Evolutionary conservation across 2,888 invertebrate genomes (phyloP), one percentile per base, ranked within the genome.

Genomic region (Volucella inanis): DNA sequence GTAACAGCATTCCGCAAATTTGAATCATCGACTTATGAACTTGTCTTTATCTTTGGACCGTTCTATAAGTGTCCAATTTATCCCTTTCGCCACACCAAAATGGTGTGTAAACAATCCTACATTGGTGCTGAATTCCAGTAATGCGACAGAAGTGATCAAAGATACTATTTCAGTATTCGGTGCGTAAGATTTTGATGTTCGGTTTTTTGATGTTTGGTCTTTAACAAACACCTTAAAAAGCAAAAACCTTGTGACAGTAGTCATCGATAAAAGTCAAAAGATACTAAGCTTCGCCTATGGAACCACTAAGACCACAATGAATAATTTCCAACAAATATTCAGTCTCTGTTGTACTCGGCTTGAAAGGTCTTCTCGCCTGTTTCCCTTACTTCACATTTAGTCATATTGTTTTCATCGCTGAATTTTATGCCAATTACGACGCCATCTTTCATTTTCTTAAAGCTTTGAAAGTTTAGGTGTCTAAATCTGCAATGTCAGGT

Each of bases 241-340:
- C n/a, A n/a, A n/a, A n/a, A 71, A 15, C 47, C 62, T 82, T 45
- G 45, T 45, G 43, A 43, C 45, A 8, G n/a, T 55, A 77, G 84
- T 90, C 90, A 88, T 91, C 91, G 55, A 90, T 88, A 55, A 91
- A 89, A 1, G 89, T 45, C 45, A 90, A 57, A 61, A 91, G 90
- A 84, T 91, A 91, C 68, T 79, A 89, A 1, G 87, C 82, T 41
- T 90, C n/a, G n/a, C n/a, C n/a, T n/a, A n/a, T n/a, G n/a, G n/a
- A n/a, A n/a, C n/a, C n/a, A n/a, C n/a, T n/a, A 18, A 18, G 18
- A 18, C 2, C 18, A 1, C 1, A 18, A 18, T 18, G 18, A 18
- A 18, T 18, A 18, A 18, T 2, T 18, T 18, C 18, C 1, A 18
- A 18, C 18, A 18, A 18, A 18, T 18, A 2, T 18, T 18, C 18